A percentile compares a stretch with the other conserved stretches of the same genome.
phyloP scores from a whole-genome alignment of 2,888 invertebrate species.

The Heteropelma amictum region DNA sequence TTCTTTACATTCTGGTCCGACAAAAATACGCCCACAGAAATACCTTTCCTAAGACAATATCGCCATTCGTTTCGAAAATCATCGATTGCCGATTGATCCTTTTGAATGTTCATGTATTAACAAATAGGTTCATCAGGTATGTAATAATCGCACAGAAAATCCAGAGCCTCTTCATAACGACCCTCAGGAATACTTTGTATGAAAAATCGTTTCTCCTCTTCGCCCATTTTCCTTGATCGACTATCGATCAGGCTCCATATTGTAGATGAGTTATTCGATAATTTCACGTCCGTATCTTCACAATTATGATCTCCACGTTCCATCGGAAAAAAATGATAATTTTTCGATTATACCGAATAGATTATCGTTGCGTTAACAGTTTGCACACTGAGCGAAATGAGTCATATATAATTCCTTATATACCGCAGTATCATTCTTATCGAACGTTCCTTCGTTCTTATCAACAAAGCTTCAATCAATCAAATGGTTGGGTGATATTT shows the following conservation, averaged over 20 bases:
- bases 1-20: background rate
- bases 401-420: background rate
- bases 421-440: background rate
- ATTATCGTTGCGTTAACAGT: background rate
- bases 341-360: background rate
- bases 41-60: constrained; percentile 4
- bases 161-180: constrained; percentile 27
- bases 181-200: constrained; percentile 8
- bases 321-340: background rate
- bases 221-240: background rate
- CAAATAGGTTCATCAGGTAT: constrained; percentile 15
- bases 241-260: background rate
- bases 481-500: no score
- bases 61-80: constrained; percentile 25
- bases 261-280: background rate
- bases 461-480: no score
- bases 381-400: background rate
- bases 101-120: background rate
- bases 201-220: background rate
- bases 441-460: background rate
- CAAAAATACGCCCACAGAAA: constrained; percentile 15
- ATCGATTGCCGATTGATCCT: constrained; percentile 4
- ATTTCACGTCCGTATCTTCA: background rate
- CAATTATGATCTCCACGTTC: background rate
- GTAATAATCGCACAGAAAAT: constrained; percentile 22